Evolutionary conservation across 2,888 invertebrate species (phyloP).

Genomic region (Hecatera dysodea): DNA sequence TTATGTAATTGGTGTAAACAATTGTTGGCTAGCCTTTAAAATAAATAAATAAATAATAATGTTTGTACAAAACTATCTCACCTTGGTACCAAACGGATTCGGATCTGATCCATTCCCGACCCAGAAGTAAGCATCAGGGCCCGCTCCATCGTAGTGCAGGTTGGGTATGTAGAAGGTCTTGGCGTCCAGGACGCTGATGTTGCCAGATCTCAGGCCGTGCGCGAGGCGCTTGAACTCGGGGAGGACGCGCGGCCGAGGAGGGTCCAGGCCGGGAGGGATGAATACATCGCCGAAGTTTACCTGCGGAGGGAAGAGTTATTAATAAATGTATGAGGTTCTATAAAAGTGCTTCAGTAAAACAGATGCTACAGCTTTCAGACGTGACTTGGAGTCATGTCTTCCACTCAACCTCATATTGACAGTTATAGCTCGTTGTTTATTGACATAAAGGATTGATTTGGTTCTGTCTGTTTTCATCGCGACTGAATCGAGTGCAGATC

Average conservation of each 20-base stretch:
- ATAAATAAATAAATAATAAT: too few relatives aligned
- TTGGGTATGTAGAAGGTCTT: slow-evolving; percentile 98
- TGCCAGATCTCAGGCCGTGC: slow-evolving; percentile 97
- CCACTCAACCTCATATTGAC: too few relatives aligned
- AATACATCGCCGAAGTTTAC: slow-evolving; percentile 97
- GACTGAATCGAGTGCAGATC: too few relatives aligned
- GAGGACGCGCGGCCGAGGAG: slow-evolving; percentile 95
- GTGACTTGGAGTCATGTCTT: too few relatives aligned
- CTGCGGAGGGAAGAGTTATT: slow-evolving; percentile 83
- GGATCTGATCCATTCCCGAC: slow-evolving; percentile 97
- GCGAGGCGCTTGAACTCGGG: slow-evolving; percentile 97
- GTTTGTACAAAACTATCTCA: slow-evolving; percentile 65
- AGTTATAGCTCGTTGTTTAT: too few relatives aligned
- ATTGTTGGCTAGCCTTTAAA: too few relatives aligned
- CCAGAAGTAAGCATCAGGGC: slow-evolving; percentile 98
- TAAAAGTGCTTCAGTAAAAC: not conserved
- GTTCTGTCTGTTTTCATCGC: too few relatives aligned
- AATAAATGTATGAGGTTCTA: not conserved
- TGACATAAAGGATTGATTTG: too few relatives aligned
- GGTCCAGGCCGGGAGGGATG: slow-evolving; percentile 94
- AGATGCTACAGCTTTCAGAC: not conserved
- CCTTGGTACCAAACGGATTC: slow-evolving; percentile 95
- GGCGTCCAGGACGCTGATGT: slow-evolving; percentile 97
- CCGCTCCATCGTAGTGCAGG: slow-evolving; percentile 97
- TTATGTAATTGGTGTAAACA: too few relatives aligned